These are phyloP conservation scores for Clanis bilineata DNA, from an alignment of 2,888 invertebrate species.

Conservation along the genomic window DNA sequence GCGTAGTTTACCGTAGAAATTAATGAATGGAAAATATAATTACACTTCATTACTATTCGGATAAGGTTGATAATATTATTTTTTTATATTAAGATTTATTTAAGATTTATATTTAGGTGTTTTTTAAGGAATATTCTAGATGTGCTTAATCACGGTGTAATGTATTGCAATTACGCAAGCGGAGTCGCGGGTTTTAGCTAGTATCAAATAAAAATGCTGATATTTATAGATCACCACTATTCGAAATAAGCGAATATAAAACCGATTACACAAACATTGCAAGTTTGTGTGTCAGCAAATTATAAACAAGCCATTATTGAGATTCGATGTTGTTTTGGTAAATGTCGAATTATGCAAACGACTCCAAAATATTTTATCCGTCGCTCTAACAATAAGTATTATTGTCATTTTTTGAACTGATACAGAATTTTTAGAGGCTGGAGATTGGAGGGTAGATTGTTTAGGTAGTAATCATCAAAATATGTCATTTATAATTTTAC, in stretches of 20 bases:
- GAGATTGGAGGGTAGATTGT: not conserved
- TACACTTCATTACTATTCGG: too few species aligned
- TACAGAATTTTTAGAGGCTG: not conserved
- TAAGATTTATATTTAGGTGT: too few species aligned
- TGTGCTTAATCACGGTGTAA: too few species aligned
- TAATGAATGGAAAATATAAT: too few species aligned
- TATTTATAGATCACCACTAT: not conserved
- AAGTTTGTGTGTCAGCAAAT: not conserved
- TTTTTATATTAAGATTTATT: too few species aligned
- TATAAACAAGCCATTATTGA: not conserved
- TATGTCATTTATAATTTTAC: not conserved
- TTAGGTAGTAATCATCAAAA: not conserved
- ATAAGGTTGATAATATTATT: too few species aligned
- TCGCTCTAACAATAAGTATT: constrained; percentile 34
- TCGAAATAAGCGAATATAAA: not conserved
- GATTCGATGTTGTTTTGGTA: not conserved
- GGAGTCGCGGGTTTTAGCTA: too few species aligned
- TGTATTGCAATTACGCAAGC: too few species aligned
- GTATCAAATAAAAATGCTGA: not conserved
- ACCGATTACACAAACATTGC: not conserved
- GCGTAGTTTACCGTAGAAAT: too few species aligned
- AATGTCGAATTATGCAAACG: not conserved
- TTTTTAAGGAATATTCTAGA: too few species aligned
- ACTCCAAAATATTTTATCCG: not conserved
- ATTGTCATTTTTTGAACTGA: constrained; percentile 43